These are phyloP conservation scores for Lypha dubia DNA, from an alignment of 2,888 invertebrate genomes.

Conservation along the genomic window DNA sequence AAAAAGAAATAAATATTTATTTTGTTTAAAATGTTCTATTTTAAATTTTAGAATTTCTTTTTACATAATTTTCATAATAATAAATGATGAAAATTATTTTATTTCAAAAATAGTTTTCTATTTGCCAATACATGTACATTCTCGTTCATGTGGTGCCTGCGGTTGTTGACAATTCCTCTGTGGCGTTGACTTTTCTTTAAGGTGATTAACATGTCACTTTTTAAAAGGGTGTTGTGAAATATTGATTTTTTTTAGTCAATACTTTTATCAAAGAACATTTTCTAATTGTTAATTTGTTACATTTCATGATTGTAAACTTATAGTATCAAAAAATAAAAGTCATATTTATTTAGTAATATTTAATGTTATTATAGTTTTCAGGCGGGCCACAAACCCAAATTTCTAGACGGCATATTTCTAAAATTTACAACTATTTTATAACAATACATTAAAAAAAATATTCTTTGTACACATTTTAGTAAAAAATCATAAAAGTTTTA, in stretches of 20 bases:
- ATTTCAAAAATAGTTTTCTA: constrained; percentile 1
- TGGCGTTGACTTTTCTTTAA: constrained; percentile 33
- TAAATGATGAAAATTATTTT: constrained; percentile 33
- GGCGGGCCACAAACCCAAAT: too few species aligned
- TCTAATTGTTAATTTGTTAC: too few species aligned
- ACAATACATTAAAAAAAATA: too few species aligned
- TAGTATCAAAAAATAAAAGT: too few species aligned
- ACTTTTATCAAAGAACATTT: neutral
- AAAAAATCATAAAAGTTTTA: too few species aligned
- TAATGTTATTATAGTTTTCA: too few species aligned
- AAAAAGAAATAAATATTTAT: constrained; percentile 34
- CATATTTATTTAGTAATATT: too few species aligned
- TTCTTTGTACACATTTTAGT: too few species aligned
- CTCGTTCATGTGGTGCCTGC: neutral
- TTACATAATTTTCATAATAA: constrained; percentile 16
- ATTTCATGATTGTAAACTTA: too few species aligned
- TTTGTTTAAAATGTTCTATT: constrained; percentile 17
- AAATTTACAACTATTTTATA: too few species aligned
- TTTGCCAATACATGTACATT: neutral
- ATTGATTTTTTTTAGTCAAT: neutral
- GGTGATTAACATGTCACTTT: constrained; percentile 47
- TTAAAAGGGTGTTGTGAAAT: constrained; percentile 17
- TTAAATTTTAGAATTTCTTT: constrained; percentile 13
- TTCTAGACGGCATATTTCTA: too few species aligned
- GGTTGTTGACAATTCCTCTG: constrained; percentile 29